Evolutionary conservation across 2,797 vertebrate genomes (phyloP).

Genomic region (Pseudopleuronectes americanus): DNA sequence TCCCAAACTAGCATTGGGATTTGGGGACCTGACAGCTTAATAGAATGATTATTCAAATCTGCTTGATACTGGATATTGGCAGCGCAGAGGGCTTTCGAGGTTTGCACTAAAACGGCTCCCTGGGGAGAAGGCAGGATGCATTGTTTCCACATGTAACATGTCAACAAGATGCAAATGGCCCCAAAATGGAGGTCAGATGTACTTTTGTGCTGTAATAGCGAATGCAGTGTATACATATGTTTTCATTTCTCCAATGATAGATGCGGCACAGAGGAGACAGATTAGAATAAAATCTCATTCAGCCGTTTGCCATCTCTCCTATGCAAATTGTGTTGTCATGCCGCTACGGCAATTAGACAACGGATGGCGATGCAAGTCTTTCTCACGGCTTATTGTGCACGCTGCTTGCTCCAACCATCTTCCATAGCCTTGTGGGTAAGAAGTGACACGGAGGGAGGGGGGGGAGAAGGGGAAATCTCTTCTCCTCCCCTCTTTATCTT

Average conservation of each 20-base stretch:
- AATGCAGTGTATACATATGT: not conserved
- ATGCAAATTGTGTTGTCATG: conserved; percentile 49
- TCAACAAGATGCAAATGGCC: conserved; percentile 40
- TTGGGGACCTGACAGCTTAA: conserved; percentile 61
- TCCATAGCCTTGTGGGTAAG: conserved; percentile 34
- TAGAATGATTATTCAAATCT: conserved; percentile 71
- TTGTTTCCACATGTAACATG: conserved; percentile 38
- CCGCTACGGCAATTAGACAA: conserved; percentile 54
- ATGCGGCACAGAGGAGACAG: no score
- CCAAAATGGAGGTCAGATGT: conserved; percentile 35
- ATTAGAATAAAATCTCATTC: conserved; percentile 39
- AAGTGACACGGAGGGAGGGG: conserved; percentile 27
- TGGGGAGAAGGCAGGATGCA: conserved; percentile 8
- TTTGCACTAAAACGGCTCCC: conserved; percentile 35
- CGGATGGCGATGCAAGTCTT: conserved; percentile 41
- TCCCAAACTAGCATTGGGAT: conserved; percentile 49
- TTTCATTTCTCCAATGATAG: no score
- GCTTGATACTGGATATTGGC: conserved; percentile 49
- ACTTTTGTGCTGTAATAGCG: conserved; percentile 4
- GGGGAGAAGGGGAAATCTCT: conserved; percentile 29
- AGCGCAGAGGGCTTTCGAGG: conserved; percentile 23
- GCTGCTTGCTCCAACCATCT: conserved; percentile 40
- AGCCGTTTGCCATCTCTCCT: conserved; percentile 28
- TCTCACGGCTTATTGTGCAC: conserved; percentile 52
- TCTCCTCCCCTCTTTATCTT: conserved; percentile 51